phyloP scores from a whole-genome alignment of 1,140 invertebrate species.

The Archivesica marissinica region DNA sequence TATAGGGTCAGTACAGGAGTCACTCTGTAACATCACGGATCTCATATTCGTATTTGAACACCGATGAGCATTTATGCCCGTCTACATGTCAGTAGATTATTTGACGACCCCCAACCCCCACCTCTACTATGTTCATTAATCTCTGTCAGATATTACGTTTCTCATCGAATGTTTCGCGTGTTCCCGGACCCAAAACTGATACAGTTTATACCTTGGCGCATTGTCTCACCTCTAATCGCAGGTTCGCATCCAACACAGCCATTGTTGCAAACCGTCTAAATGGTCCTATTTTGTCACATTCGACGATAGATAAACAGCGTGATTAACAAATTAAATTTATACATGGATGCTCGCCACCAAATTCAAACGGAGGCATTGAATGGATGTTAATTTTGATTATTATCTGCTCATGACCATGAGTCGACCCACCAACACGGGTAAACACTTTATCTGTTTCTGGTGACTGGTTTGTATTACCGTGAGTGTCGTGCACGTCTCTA shows the following conservation, averaged over 20 bases:
- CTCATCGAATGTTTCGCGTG: conserved; percentile 14
- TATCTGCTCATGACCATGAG: background rate
- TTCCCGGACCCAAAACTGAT: background rate
- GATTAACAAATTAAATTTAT: conserved; percentile 33
- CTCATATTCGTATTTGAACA: background rate
- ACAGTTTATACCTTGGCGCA: background rate
- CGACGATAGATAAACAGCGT: background rate
- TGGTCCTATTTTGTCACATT: conserved; percentile 30
- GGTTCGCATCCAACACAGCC: background rate
- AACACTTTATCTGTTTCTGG: background rate
- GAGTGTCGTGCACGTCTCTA: background rate
- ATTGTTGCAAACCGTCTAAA: background rate
- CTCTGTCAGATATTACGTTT: background rate
- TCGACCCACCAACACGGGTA: background rate
- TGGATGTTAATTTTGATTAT: background rate
- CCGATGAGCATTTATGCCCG: background rate
- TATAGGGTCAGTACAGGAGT: background rate
- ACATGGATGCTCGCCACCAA: background rate
- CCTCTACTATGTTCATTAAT: conserved; percentile 38
- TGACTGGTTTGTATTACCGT: background rate
- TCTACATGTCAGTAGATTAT: background rate
- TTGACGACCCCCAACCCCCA: background rate
- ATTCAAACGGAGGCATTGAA: background rate
- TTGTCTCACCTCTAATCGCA: background rate
- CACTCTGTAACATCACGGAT: background rate